Evolutionary conservation across 37 sponge, comb jelly and placozoan species (phyloP).

Genomic region (Chondrilla cf. caribensis): DNA sequence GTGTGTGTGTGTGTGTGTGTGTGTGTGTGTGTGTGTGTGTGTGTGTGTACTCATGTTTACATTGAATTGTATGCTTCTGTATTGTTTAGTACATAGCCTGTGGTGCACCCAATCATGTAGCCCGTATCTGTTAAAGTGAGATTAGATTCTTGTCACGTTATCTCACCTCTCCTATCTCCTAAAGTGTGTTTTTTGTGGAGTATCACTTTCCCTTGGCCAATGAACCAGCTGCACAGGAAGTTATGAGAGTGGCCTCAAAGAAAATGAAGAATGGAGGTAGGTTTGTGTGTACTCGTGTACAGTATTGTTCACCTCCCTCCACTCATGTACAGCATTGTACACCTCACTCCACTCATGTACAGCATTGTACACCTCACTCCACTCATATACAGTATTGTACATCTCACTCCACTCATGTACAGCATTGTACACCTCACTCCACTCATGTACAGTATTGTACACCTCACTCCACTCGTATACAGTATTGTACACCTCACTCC

Average conservation of each 20-base stretch:
- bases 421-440: too few species aligned
- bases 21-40: neutral
- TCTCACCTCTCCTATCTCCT: neutral
- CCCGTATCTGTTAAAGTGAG: neutral
- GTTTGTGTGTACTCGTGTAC: neutral
- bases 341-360: too few species aligned
- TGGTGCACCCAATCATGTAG: too few species aligned
- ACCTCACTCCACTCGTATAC: neutral
- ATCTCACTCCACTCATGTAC: too few species aligned
- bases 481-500: too few species aligned
- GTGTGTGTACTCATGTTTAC: neutral
- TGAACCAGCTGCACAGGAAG: slow-evolving; percentile 15
- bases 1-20: too few species aligned
- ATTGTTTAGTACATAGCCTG: too few species aligned
- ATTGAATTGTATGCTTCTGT: neutral
- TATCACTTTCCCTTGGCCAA: slow-evolving; percentile 54
- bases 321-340: too few species aligned
- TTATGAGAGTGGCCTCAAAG: slow-evolving; percentile 63
- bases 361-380: too few species aligned
- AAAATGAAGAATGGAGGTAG: slow-evolving; percentile 44
- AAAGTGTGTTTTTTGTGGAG: slow-evolving; percentile 65
- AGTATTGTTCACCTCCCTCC: neutral
- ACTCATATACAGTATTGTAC: too few species aligned
- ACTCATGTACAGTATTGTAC: neutral
- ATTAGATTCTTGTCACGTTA: neutral